Evolutionary conservation across 2,797 vertebrate genomes (phyloP), one percentile per base, ranked within the genome.

Genomic region (Geotrypetes seraphini): DNA sequence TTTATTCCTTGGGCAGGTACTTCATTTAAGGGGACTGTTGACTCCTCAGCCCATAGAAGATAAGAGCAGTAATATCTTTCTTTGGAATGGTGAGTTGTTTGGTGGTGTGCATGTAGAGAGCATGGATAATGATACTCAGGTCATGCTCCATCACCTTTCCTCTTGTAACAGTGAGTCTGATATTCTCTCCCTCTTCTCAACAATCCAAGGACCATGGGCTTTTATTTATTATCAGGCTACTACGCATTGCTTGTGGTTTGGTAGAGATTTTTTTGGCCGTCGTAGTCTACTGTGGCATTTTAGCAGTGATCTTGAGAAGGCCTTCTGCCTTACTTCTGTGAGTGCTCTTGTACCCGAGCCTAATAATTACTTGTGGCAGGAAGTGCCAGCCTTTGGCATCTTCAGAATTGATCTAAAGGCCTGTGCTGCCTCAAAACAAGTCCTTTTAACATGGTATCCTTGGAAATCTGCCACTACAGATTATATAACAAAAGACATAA

Each of bases 31-130:
- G 57, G 96, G 93, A 5, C 6, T 5, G 3, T 30, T 86, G 23
- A 95, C 89, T 18, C 59, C 82, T 19, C 96, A 97, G 61, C 95
- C 92, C 5, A n/a, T 89, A 33, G 68, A 78, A 54, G 89, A 94
- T 34, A 12, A 33, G 3, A n/a, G 6, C 3, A 85, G 83, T 7
- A 87, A 93, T 24, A 30, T 93, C 16, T 73, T 98, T 15, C 51
- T 93, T 26, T 98, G 92, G 92, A 99, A 99, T n/a, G 95, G 96
- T 16, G 92, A 97, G 68, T 34, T 97, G 22, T 97, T 98, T 12
- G 53, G 27, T 28, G 95, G 92, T n/a, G 36, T 97, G 13, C 37
- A 43, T 0, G 52, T 98, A 22, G 68, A 10, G 21, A 33, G 53
- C 1, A 39, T 59, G 21, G 84, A 90, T 24, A 99, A 93, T 11